These are phyloP conservation scores for Setophaga petechia DNA, from an alignment of 2,113 vertebrate species.

Conservation along the genomic window DNA sequence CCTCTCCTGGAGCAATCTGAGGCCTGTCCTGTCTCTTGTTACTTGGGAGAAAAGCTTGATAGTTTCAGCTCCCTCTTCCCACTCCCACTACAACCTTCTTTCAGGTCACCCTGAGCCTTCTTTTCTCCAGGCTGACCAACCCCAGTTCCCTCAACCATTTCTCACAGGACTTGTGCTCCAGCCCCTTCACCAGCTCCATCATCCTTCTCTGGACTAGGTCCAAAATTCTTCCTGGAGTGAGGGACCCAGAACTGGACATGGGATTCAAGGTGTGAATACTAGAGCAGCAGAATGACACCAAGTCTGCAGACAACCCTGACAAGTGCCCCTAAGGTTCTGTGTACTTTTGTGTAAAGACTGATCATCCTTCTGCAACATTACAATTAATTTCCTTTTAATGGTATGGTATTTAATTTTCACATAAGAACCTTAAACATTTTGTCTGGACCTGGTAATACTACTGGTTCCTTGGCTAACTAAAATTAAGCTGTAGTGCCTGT, in stretches of 20 bases:
- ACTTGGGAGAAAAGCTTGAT: background rate
- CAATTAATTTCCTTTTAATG: background rate
- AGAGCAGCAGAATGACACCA: background rate
- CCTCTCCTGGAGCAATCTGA: background rate
- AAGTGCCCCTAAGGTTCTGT: background rate
- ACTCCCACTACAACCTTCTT: background rate
- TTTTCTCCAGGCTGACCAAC: background rate
- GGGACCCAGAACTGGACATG: too few relatives aligned
- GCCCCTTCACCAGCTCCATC: background rate
- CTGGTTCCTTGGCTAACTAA: background rate
- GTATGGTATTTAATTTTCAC: rapidly evolving
- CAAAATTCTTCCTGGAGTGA: background rate
- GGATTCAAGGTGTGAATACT: background rate
- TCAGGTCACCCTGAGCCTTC: background rate
- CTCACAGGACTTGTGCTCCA: background rate
- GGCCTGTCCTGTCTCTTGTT: background rate
- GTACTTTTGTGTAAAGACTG: background rate
- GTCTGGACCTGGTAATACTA: background rate
- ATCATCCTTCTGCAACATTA: background rate
- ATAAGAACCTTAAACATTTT: background rate
- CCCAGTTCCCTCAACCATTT: background rate
- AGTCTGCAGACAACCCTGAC: background rate
- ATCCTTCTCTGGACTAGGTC: background rate
- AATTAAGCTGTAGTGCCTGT: background rate
- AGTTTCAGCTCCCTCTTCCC: rapidly evolving